These are phyloP conservation scores for Drosophila guanche DNA, from an alignment of 1,140 invertebrate genomes.

Conservation along the genomic window DNA sequence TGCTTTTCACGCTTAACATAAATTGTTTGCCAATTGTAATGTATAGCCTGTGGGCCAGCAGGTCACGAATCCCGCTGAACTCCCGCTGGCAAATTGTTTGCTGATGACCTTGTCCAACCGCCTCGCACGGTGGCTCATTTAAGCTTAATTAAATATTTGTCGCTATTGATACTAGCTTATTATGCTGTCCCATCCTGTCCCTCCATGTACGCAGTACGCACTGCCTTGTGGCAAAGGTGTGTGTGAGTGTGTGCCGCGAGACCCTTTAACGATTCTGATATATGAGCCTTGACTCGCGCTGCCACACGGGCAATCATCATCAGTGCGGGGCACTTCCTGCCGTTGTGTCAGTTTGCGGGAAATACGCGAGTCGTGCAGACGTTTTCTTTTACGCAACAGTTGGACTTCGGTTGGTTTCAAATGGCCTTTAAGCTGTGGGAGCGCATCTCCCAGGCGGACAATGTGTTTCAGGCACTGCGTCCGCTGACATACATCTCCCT, in stretches of 20 bases:
- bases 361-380: conserved; percentile 52
- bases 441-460: conserved; percentile 76
- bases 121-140: conserved; percentile 16
- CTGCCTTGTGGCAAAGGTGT: conserved; percentile 30
- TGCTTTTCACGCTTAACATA: conserved; percentile 14
- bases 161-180: conserved; percentile 65
- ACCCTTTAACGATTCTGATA: conserved; percentile 64
- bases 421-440: conserved; percentile 71
- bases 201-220: too few species aligned
- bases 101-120: conserved; percentile 43
- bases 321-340: conserved; percentile 27
- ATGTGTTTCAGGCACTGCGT: conserved; percentile 76
- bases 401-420: background rate
- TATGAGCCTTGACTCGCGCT: conserved; percentile 37
- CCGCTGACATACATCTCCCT: conserved; percentile 72
- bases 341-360: conserved; percentile 45
- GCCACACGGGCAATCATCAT: conserved; percentile 38
- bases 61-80: conserved; percentile 25
- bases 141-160: conserved; percentile 80
- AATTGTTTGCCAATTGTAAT: conserved; percentile 57
- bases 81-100: conserved; percentile 21
- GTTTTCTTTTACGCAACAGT: conserved; percentile 1
- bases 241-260: conserved; percentile 41
- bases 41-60: conserved; percentile 1
- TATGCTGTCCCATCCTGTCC: conserved; percentile 33